These are phyloP conservation scores for Dione juno DNA, from an alignment of 2,888 invertebrate genomes.

Conservation along the genomic window DNA sequence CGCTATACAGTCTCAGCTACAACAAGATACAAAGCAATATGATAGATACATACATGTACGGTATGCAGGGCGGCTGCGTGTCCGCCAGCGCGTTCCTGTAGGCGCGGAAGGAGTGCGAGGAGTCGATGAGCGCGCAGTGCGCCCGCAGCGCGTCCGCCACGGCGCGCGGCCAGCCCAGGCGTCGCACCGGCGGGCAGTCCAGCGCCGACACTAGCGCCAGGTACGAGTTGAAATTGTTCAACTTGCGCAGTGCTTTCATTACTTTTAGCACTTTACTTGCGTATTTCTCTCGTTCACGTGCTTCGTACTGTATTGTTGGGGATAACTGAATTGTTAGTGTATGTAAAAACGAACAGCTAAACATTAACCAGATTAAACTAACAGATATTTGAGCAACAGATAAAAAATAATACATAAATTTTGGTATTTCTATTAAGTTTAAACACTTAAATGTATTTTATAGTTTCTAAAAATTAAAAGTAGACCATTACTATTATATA, in stretches of 20 bases:
- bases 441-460: too few species aligned
- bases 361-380: too few species aligned
- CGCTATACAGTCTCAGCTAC: too few species aligned
- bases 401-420: too few species aligned
- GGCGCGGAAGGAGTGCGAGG: constrained; percentile 98
- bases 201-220: constrained; percentile 97
- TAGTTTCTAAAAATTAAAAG: too few species aligned
- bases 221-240: constrained; percentile 99
- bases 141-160: constrained; percentile 96
- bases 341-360: too few species aligned
- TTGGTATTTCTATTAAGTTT: too few species aligned
- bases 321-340: too few species aligned
- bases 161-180: constrained; percentile 97
- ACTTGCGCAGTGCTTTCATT: constrained; percentile 98
- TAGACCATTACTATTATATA: too few species aligned
- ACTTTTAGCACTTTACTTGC: constrained; percentile 98
- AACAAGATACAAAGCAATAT: too few species aligned
- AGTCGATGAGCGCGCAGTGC: constrained; percentile 98
- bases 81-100: constrained; percentile 97
- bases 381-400: too few species aligned
- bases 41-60: constrained; percentile 96
- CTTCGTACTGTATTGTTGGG: constrained; percentile 84
- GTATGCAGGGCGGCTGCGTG: constrained; percentile 98
- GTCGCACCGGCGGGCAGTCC: constrained; percentile 96
- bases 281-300: constrained; percentile 97